Percentiles rank a stretch among this genome's conserved stretches.
phyloP scores from a whole-genome alignment of 2,113 vertebrate genomes.

The Cromileptes altivelis region DNA sequence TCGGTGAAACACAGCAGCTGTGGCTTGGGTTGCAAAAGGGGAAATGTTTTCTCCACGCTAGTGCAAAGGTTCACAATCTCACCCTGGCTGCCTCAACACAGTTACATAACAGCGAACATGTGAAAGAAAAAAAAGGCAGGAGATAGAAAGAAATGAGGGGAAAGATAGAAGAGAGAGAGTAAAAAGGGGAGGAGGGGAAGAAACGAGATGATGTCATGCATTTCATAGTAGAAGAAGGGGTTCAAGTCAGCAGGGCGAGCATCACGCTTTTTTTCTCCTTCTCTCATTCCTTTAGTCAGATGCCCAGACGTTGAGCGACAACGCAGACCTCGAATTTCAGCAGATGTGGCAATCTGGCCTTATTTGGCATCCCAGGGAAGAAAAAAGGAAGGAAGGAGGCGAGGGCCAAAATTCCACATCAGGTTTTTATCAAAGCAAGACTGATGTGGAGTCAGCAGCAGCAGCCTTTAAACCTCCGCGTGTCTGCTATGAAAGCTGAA shows the following conservation, averaged over 20 bases:
- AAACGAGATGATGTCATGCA: slow-evolving; percentile 70
- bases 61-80: slow-evolving; percentile 60
- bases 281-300: slow-evolving; percentile 29
- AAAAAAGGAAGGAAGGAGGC: slow-evolving; percentile 61
- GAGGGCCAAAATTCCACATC: slow-evolving; percentile 76
- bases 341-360: slow-evolving; percentile 71
- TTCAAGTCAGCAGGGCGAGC: slow-evolving; percentile 38
- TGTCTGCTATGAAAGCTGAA: neutral
- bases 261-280: neutral
- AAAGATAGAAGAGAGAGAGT: slow-evolving; percentile 18
- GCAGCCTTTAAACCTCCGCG: slow-evolving; percentile 32
- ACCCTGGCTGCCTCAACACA: slow-evolving; percentile 30
- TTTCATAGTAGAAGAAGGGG: slow-evolving; percentile 49
- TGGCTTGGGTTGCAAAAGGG: slow-evolving; percentile 39
- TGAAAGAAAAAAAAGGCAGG: slow-evolving; percentile 33
- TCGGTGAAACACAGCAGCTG: slow-evolving; percentile 66
- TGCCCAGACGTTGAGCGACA: slow-evolving; percentile 23
- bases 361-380: slow-evolving; percentile 73
- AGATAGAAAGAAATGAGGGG: slow-evolving; percentile 3
- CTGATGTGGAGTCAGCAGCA: slow-evolving; percentile 55
- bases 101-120: slow-evolving; percentile 67
- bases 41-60: slow-evolving; percentile 50
- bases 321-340: slow-evolving; percentile 53
- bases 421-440: slow-evolving; percentile 76
- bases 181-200: slow-evolving; percentile 12